These are phyloP conservation scores for Lasioglossum vierecki DNA, from an alignment of 2,888 invertebrate species.

Conservation along the genomic window DNA sequence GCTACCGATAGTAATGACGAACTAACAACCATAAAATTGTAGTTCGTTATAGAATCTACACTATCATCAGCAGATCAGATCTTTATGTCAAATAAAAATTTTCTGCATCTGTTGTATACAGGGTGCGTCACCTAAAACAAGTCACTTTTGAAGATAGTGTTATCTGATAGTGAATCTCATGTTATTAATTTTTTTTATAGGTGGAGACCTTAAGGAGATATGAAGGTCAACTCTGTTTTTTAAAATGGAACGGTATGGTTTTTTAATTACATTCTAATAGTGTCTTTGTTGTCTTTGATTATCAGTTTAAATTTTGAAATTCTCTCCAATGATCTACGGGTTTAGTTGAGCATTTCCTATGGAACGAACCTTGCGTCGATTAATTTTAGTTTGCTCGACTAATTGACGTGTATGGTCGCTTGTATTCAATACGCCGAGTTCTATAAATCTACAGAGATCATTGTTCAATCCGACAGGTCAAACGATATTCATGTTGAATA, in stretches of 20 bases:
- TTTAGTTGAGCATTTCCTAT: neutral
- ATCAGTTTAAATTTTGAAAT: neutral
- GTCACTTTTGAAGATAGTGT: too few species aligned
- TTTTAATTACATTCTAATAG: too few species aligned
- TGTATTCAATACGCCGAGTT: neutral
- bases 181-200: too few species aligned
- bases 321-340: neutral
- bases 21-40: neutral
- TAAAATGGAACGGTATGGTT: too few species aligned
- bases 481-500: neutral
- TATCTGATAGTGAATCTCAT: too few species aligned
- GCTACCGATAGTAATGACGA: neutral
- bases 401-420: neutral
- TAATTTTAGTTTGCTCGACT: neutral
- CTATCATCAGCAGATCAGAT: too few species aligned
- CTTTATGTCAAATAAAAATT: neutral
- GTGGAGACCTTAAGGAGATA: too few species aligned
- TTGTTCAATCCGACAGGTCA: neutral
- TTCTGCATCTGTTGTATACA: neutral
- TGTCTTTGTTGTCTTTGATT: neutral
- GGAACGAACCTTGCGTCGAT: neutral
- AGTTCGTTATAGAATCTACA: neutral
- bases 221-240: too few species aligned
- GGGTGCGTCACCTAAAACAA: too few species aligned
- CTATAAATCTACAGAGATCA: neutral